Base-by-base conservation (phyloP, 2,888 invertebrate genomes). In the Lingula anatina region DNA sequence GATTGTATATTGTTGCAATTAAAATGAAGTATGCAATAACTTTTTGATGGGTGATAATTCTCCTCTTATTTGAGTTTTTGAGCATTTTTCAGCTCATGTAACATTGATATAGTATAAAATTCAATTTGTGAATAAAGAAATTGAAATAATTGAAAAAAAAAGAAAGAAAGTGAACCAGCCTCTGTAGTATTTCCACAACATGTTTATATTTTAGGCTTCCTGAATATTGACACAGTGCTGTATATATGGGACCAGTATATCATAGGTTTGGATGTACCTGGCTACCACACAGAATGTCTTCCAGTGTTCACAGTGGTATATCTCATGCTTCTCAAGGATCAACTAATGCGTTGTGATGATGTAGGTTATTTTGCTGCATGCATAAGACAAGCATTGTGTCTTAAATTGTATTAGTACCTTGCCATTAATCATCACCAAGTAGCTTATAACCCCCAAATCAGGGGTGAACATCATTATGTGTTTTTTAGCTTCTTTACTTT, bases 211-310 rank as follows among this genome's bases (percentile, higher is more conserved):
- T n/a, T 56, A 73, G 74, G 71, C 21, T 71, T 67, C 51, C 53
- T 74, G 25, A 62, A 64, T 37, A 61, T 65, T 55, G 70, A 71
- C 21, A 66, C 71, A 4, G 47, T 75, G 36, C 53, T 74, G 50
- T 76, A 65, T 53, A 63, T 75, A 3, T 76, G 76, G 76, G 76
- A 76, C 53, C 74, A 76, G 63, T 76, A 73, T 40, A 60, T 75
- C 41, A 70, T 76, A 25, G 71, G 73, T 2, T 50, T 67, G 24
- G 73, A 75, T 47, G 64, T 64, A 1, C 70, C 73, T 23, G 73
- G 68, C 0, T 75, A 71, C 50, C 62, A 65, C 43, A 63, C 67
- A n/a, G 70, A 73, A 47, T 69, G 67, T 56, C 57, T 76, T 45
- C 62, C 75, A 20, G 64, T 66, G 37, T 63, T 68, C 27, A 66